A percentile compares a stretch with the other conserved stretches of the same genome.
These are phyloP conservation scores for Danio aesculapii DNA, from an alignment of 2,797 vertebrate genomes.

Conservation along the genomic window DNA sequence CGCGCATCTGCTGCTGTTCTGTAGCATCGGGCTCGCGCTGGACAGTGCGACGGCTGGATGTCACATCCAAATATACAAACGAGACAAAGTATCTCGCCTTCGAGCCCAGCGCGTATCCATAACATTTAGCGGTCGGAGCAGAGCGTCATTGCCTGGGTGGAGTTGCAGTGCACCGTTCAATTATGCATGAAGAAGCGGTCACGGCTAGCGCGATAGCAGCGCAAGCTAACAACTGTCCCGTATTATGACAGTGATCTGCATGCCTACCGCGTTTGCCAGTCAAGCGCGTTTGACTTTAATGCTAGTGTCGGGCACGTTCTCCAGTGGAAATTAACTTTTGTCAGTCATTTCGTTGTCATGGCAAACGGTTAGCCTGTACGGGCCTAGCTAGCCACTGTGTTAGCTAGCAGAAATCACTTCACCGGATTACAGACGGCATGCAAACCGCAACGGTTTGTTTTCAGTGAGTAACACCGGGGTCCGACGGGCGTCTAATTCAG, in stretches of 20 bases:
- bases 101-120: not conserved
- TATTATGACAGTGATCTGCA: constrained; percentile 30
- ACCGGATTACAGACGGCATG: constrained; percentile 29
- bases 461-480: not conserved
- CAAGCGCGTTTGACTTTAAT: constrained; percentile 14
- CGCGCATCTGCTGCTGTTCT: constrained; percentile 34
- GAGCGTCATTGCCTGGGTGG: constrained; percentile 36
- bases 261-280: not conserved
- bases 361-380: constrained; percentile 19
- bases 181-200: constrained; percentile 37
- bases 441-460: not conserved
- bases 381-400: constrained; percentile 34
- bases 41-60: not conserved
- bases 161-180: constrained; percentile 44
- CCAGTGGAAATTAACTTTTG: constrained; percentile 10
- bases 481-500: not conserved
- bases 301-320: not conserved
- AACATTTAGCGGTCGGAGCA: not conserved
- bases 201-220: constrained; percentile 16
- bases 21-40: constrained; percentile 33
- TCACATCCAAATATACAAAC: not conserved
- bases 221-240: constrained; percentile 19
- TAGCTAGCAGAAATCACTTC: constrained; percentile 33
- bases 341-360: constrained; percentile 2
- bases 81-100: not conserved